phyloP scores from a whole-genome alignment of 2,113 vertebrate genomes.

The Colossoma macropomum region DNA sequence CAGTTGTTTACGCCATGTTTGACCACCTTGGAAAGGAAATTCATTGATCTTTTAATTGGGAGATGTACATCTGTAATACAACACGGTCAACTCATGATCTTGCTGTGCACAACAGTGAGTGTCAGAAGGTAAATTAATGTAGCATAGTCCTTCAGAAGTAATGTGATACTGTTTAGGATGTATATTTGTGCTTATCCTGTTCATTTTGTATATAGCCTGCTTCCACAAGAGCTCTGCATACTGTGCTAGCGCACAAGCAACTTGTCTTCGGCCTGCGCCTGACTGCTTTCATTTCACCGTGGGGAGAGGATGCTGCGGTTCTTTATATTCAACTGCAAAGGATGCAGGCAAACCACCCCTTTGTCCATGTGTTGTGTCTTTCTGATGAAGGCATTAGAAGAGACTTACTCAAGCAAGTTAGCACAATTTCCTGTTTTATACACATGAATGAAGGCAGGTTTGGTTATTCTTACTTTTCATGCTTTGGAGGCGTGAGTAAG shows the following conservation, averaged over 20 bases:
- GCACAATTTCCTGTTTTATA: conserved; percentile 49
- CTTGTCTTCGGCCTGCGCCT: background rate
- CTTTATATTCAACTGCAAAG: conserved; percentile 4
- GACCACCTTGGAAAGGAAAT: background rate
- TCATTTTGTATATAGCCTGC: no score
- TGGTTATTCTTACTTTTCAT: conserved; percentile 59
- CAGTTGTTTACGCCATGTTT: background rate
- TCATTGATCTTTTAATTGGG: background rate
- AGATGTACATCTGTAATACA: background rate
- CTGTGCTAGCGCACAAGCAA: background rate
- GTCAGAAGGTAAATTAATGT: no score
- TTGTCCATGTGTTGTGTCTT: background rate
- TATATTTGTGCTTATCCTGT: no score
- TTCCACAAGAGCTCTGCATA: no score
- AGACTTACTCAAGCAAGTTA: conserved; percentile 38
- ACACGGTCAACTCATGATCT: background rate
- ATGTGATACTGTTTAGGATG: no score
- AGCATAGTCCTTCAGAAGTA: no score
- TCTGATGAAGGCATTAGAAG: background rate
- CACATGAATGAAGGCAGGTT: conserved; percentile 60
- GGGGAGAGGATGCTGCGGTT: background rate
- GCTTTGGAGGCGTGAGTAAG: conserved; percentile 67
- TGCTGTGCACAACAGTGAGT: no score
- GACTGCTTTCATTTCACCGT: background rate
- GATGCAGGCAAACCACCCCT: background rate